phyloP scores from a whole-genome alignment of 2,888 invertebrate species.

The Drosophila ezoana region DNA sequence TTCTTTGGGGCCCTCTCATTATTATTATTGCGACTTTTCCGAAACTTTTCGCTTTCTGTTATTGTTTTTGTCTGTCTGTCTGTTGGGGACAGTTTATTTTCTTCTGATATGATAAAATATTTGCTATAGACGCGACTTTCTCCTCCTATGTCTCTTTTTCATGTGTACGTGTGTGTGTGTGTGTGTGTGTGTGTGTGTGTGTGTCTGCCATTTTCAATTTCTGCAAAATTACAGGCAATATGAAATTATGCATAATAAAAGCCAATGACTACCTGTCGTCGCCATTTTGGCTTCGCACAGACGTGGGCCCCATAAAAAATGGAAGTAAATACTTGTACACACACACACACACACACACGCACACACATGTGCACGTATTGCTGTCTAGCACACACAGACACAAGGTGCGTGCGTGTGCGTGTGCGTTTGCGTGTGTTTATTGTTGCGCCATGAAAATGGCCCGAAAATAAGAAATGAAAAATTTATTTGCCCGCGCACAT shows the following conservation, averaged over 20 bases:
- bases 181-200: conserved; percentile 31
- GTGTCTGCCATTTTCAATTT: conserved; percentile 74
- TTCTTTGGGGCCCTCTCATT: conserved; percentile 46
- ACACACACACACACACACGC: background rate
- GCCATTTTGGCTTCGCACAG: conserved; percentile 58
- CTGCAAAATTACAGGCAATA: conserved; percentile 77
- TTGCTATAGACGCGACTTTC: conserved; percentile 50
- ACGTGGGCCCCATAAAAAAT: conserved; percentile 67
- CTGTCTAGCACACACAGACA: conserved; percentile 35
- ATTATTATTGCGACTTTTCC: conserved; percentile 26
- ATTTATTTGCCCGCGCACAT: conserved; percentile 58
- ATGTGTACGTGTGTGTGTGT: conserved; percentile 3
- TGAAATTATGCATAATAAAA: conserved; percentile 80
- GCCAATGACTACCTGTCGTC: conserved; percentile 79
- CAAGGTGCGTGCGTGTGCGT: conserved; percentile 2
- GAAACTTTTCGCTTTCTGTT: conserved; percentile 21
- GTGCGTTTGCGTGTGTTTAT: conserved; percentile 50
- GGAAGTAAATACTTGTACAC: conserved; percentile 49
- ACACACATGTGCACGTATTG: conserved; percentile 9
- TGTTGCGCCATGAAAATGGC: conserved; percentile 71
- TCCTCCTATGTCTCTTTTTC: conserved; percentile 25
- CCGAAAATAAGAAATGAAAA: conserved; percentile 74
- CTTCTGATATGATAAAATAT: conserved; percentile 64
- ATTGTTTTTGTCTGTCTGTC: conserved; percentile 29
- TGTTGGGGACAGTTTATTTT: conserved; percentile 10